phyloP scores from a whole-genome alignment of 2,888 invertebrate species.

The Dinocampus coccinellae region DNA sequence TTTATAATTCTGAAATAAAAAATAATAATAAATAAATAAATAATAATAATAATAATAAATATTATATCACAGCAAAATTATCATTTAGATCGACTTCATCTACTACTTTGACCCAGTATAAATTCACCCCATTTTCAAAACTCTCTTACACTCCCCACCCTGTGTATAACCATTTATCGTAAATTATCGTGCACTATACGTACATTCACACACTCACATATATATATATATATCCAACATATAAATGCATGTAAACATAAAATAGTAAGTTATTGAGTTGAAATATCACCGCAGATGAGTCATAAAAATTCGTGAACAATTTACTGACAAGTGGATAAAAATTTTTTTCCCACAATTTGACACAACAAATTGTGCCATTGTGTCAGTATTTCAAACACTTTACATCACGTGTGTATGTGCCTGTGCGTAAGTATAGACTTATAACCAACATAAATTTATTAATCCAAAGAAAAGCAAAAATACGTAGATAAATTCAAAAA shows the following conservation, averaged over 20 bases:
- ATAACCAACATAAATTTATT: conserved; percentile 23
- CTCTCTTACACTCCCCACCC: neutral
- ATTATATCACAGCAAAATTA: neutral
- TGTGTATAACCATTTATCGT: neutral
- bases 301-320: conserved; percentile 16
- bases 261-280: conserved; percentile 10
- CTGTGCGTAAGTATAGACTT: conserved; percentile 15
- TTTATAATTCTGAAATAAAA: neutral
- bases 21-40: neutral
- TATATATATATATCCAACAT: no score
- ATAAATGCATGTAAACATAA: no score
- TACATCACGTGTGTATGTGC: neutral
- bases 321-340: conserved; percentile 10
- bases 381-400: neutral
- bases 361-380: neutral
- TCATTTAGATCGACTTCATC: conserved; percentile 1
- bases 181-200: neutral
- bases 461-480: conserved; percentile 20
- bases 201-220: neutral
- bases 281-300: neutral
- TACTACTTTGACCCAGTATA: conserved; percentile 19
- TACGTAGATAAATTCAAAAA: no score
- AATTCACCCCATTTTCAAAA: neutral
- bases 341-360: conserved; percentile 6
- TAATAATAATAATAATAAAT: neutral